Evolutionary conservation across 2,888 invertebrate genomes (phyloP), one percentile per base, ranked within the genome.

Genomic region (Pterostichus madidus): DNA sequence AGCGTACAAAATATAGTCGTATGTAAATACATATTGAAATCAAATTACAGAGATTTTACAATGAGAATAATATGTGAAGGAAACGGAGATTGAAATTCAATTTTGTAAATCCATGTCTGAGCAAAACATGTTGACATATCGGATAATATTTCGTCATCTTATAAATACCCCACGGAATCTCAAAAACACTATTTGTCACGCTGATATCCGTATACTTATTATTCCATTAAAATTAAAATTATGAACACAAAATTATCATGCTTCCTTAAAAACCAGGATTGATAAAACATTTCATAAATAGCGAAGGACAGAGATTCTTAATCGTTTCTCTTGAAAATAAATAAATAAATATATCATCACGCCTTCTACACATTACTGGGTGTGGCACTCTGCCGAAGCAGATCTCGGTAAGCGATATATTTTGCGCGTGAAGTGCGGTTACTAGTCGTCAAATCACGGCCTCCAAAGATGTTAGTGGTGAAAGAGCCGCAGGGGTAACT

Each of bases 111-210:
- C 39, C 39, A 39, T 8, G 53, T 24, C 11, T 11, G 31, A 59
- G 59, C 31, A 59, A 59, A 59, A 59, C 59, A 59, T 59, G 59
- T 59, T 59, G 59, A 31, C 59, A 59, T 31, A 59, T 59, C 24
- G 11, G 1, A 59, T 11, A 59, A 59, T 59, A 59, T 59, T 59
- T 59, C 59, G 31, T 59, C 59, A 59, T 59, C 10, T 13, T 53
- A 7, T 53, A 15, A 39, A 53, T n/a, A 53, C 15, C 15, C 49
- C 53, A 53, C 15, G 17, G 53, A 13, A 17, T 59, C 24, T 24
- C 59, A 31, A 59, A 59, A 59, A 59, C 31, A 59, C 59, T 59
- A 59, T 59, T 59, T 59, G 24, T 59, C 59, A 31, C 10, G 0
- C 11, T 59, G 59, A 31, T 59, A 59, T 59, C 24, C 59, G 24